Conservation (phyloP, 2,888 invertebrate species). For the Drosophila aldrichi region DNA sequence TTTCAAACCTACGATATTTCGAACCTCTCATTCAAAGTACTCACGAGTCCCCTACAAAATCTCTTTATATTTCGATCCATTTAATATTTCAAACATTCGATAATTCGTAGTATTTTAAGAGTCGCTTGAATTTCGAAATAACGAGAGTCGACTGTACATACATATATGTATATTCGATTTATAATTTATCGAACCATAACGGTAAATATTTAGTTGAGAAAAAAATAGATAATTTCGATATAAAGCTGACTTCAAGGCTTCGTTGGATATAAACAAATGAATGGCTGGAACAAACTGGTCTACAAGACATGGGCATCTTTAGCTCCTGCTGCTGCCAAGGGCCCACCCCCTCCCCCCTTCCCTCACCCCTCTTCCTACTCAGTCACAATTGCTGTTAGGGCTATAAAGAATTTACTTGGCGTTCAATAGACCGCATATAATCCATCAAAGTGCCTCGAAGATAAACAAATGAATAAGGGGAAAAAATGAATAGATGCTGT, state of each 20-base stretch:
- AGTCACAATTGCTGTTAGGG: conserved; percentile 24
- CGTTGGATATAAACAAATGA: conserved; percentile 5
- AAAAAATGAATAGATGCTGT: neutral
- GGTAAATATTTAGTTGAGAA: neutral
- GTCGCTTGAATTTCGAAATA: too few species aligned
- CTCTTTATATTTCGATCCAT: too few species aligned
- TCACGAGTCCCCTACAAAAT: too few species aligned
- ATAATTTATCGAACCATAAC: neutral
- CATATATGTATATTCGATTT: too few species aligned
- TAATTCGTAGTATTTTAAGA: too few species aligned
- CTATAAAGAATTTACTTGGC: conserved; percentile 43
- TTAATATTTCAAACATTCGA: too few species aligned
- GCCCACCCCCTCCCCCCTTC: too few species aligned
- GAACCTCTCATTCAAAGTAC: too few species aligned
- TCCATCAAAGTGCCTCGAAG: conserved; percentile 53
- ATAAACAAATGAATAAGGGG: conserved; percentile 41
- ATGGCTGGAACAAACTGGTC: neutral
- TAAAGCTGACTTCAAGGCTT: conserved; percentile 30
- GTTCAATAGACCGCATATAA: conserved; percentile 48
- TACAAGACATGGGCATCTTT: neutral
- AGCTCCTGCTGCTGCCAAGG: neutral
- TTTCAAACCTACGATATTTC: too few species aligned
- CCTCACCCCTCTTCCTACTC: too few species aligned
- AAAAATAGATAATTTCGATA: neutral
- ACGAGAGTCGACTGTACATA: too few species aligned